phyloP scores from a whole-genome alignment of 1,140 invertebrate genomes.

The Dendroctonus valens region DNA sequence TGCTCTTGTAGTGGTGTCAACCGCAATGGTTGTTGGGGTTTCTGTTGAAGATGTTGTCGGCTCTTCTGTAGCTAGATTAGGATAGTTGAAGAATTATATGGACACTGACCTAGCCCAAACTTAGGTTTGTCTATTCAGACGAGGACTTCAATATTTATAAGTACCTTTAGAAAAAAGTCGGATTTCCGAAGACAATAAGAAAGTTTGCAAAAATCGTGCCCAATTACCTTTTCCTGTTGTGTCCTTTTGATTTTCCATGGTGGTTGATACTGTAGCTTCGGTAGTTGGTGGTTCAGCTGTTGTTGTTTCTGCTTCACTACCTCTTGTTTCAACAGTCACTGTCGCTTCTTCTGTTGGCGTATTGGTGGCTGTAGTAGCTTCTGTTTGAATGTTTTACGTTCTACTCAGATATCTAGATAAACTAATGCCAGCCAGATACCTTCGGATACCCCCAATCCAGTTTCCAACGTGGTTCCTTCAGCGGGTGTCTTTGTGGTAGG shows the following conservation, averaged over 20 bases:
- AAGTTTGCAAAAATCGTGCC: too few species aligned
- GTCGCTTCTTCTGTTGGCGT: not conserved
- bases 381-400: not conserved
- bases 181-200: too few species aligned
- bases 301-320: not conserved
- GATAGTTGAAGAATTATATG: too few species aligned
- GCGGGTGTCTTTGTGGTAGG: conserved; percentile 40
- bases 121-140: too few species aligned
- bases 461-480: conserved; percentile 28
- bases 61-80: not conserved
- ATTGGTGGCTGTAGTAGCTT: not conserved
- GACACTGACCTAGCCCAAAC: too few species aligned
- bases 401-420: not conserved
- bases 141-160: too few species aligned
- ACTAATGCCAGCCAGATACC: not conserved
- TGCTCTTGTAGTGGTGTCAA: not conserved
- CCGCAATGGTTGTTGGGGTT: not conserved
- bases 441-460: conserved; percentile 9
- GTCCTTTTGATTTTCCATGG: too few species aligned
- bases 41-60: not conserved
- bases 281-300: not conserved
- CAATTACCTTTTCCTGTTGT: too few species aligned
- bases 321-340: not conserved
- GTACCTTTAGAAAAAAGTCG: too few species aligned
- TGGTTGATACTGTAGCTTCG: too few species aligned